Base-by-base conservation (phyloP, 2,113 vertebrate species). In the Salminus brasiliensis region DNA sequence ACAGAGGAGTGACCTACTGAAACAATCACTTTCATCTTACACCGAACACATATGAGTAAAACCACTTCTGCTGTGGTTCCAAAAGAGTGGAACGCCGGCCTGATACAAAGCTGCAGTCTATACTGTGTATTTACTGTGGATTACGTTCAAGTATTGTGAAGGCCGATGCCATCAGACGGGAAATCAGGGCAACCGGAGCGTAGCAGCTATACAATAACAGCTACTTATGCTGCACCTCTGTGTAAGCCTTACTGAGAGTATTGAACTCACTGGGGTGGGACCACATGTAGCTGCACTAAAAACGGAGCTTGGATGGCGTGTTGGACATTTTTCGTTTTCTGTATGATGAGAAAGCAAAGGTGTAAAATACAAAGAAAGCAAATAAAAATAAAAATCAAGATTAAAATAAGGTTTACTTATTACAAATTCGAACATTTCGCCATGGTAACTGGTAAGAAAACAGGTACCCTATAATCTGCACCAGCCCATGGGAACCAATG, bases 101-200 rank as follows among this genome's bases (percentile, higher is more conserved):
- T 21, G 25, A 60, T 60, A 62, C 36, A 43, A 21, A 45, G 36
- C 21, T 43, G 29, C 10, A 3, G 11, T 62, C 13, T 32, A 15
- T 62, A 32, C 39, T 12, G 13, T 68, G 39, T 45, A 43, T 43
- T 68, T 68, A 69, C 41, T 12, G 41, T 47, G 67, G 41, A 27
- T 47, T 69, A 47, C 23, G 12, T 29, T 68, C n/a, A 47, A 45
- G 25, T 18, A 30, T 18, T 69, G 41, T 30, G 25, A 68, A 18
- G 66, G 12, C 43, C 49, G 67, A 70, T 43, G 49, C 43, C 25
- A 70, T 70, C 67, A 70, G 25, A 49, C 11, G 49, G 43, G 67
- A 70, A 39, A 49, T 5, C 66, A 69, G 66, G 7, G 23, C 36
- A 68, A 45, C 36, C 41, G 9, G 25, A 69, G 41, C 27, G 5